phyloP scores from a whole-genome alignment of 1,140 invertebrate genomes.

The Bilobella aurantiaca region DNA sequence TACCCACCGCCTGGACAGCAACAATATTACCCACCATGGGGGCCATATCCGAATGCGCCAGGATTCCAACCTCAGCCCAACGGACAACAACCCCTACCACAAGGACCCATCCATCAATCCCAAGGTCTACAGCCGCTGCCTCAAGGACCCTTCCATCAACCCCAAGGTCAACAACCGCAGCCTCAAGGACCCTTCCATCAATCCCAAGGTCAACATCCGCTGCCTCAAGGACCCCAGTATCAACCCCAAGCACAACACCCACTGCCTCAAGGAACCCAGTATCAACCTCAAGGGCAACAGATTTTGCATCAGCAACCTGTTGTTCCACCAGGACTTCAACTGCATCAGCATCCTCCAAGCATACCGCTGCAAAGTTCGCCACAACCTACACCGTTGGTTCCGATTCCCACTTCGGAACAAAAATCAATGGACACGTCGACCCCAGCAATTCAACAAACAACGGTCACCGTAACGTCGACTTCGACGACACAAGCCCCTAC shows the following conservation, averaged over 20 bases:
- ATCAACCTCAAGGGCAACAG: too few relatives aligned
- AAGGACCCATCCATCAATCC: background rate
- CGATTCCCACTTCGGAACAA: background rate
- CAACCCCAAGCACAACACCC: background rate
- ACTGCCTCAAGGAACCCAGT: too few relatives aligned
- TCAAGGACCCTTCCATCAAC: background rate
- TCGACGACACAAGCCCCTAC: constrained; percentile 11
- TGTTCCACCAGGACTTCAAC: background rate
- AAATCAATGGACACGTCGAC: too few relatives aligned
- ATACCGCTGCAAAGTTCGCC: background rate
- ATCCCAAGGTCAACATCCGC: background rate
- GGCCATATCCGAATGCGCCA: constrained; percentile 3
- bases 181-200: background rate
- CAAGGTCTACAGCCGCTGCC: background rate
- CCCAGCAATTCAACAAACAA: constrained; percentile 1
- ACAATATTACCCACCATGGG: constrained; percentile 1
- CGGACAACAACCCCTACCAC: background rate
- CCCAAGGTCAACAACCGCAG: background rate
- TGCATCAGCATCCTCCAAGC: background rate
- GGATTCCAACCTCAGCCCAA: constrained; percentile 7
- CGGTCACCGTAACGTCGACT: constrained; percentile 5
- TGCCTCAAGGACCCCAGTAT: background rate
- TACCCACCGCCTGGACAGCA: background rate
- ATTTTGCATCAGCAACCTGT: too few relatives aligned
- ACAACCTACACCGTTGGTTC: background rate